Base-by-base conservation (phyloP, 2,888 invertebrate species). In the Furcula furcula region DNA sequence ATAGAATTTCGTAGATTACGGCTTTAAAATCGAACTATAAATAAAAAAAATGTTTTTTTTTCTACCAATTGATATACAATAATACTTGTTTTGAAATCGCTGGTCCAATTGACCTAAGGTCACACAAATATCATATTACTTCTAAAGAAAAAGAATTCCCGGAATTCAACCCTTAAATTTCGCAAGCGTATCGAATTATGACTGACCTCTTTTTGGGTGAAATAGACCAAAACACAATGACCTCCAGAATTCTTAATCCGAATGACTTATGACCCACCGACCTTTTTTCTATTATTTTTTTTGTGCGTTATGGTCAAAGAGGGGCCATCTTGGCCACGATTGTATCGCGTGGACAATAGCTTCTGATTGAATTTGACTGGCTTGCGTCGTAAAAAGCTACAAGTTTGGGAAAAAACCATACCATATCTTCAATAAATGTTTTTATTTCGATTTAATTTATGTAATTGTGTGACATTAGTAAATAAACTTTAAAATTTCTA, bases 71-170 rank as follows among this genome's bases (percentile, higher is more conserved):
- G n/a, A n/a, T n/a, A n/a, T n/a, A n/a, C n/a, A n/a, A n/a, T n/a
- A n/a, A n/a, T n/a, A n/a, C 25, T 27, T 7, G 26, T 4, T 25
- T 36, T 43, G 34, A 34, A 42, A 36, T 36, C 29, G 34, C 26
- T 9, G 37, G 37, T 23, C 43, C 46, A 33, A 63, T 61, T 84
- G 85, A 82, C 84, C 86, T 62, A 40, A 43, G 78, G 82, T 85
- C 82, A 75, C 86, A 86, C 85, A 68, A 50, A 54, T 80, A 79
- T 87, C 74, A 21, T 28, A 62, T 87, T 76, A 60, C 86, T 30
- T 31, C 36, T 50, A 46, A 56, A 60, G 72, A 72, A 62, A 63
- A 74, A 70, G 58, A 71, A 70, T 76, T 72, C 60, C 60, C 72
- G 72, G 78, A 33, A 46, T 51, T 41, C 66, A 63, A 50, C 56